phyloP scores from a whole-genome alignment of 2,797 vertebrate genomes.

The Chaetophractus vellerosus region DNA sequence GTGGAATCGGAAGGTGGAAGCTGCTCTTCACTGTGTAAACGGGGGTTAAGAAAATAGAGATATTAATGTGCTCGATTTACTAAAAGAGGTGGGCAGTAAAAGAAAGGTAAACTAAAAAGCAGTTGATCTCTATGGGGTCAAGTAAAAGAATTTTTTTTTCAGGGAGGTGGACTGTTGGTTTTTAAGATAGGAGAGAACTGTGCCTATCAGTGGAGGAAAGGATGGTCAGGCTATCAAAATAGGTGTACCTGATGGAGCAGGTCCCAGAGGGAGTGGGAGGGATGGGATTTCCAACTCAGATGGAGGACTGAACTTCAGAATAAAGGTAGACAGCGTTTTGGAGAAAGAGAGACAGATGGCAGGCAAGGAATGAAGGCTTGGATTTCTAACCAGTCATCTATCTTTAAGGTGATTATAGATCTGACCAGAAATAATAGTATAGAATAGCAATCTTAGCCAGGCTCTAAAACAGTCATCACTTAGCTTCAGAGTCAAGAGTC shows the following conservation, averaged over 20 bases:
- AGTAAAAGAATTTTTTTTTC: conserved; percentile 26
- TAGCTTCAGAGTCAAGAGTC: conserved; percentile 40
- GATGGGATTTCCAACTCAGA: background rate
- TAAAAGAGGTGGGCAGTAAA: conserved; percentile 17
- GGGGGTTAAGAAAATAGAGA: background rate
- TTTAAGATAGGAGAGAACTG: background rate
- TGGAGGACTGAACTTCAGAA: background rate
- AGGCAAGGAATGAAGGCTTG: background rate
- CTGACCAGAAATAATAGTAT: background rate
- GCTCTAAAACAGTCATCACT: conserved; percentile 18
- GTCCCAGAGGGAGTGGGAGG: background rate
- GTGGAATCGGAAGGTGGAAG: background rate
- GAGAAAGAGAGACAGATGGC: background rate
- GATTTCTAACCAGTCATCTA: background rate
- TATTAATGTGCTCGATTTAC: background rate
- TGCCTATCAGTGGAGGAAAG: background rate
- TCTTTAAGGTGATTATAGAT: background rate
- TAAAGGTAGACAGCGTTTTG: background rate
- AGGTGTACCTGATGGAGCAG: background rate
- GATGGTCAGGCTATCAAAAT: background rate
- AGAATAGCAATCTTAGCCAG: background rate
- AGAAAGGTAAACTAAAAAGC: conserved; percentile 29
- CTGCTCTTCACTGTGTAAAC: background rate
- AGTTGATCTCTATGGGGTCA: background rate
- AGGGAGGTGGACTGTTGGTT: background rate